A percentile compares a stretch with the other conserved stretches of the same genome.
Conservation (phyloP, 2,797 vertebrate genomes). For the Sebastiscus albofasciatus region DNA sequence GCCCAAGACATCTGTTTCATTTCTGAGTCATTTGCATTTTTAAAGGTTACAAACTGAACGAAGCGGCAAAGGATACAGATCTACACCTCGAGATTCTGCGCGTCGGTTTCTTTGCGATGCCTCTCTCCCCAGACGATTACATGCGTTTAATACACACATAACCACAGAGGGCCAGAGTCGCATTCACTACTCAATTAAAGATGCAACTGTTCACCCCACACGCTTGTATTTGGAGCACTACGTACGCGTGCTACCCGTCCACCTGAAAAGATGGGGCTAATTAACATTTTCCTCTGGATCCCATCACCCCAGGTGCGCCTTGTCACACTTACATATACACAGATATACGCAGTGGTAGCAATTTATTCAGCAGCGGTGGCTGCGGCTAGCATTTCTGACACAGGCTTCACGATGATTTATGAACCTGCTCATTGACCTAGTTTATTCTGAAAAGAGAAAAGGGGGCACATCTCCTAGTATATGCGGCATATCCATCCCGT, state of each 20-base stretch:
- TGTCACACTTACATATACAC: slow-evolving; percentile 77
- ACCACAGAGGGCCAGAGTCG: slow-evolving; percentile 28
- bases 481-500: slow-evolving; percentile 45
- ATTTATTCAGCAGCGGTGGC: slow-evolving; percentile 79
- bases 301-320: slow-evolving; percentile 77
- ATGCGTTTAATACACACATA: slow-evolving; percentile 23
- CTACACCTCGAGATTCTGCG: slow-evolving; percentile 25
- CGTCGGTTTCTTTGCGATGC: slow-evolving; percentile 19
- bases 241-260: slow-evolving; percentile 20
- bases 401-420: slow-evolving; percentile 85
- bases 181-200: slow-evolving; percentile 62
- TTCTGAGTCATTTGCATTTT: slow-evolving; percentile 78
- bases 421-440: slow-evolving; percentile 85
- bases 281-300: slow-evolving; percentile 78
- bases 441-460: slow-evolving; percentile 76
- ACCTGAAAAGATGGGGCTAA: slow-evolving; percentile 76
- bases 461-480: slow-evolving; percentile 61
- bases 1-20: slow-evolving; percentile 76
- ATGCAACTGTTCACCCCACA: slow-evolving; percentile 31
- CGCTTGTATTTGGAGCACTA: slow-evolving; percentile 36
- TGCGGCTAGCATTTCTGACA: slow-evolving; percentile 78
- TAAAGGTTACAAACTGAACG: slow-evolving; percentile 77
- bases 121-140: slow-evolving; percentile 1
- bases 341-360: slow-evolving; percentile 71
- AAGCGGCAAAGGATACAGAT: slow-evolving; percentile 23